A percentile compares a stretch with the other conserved stretches of the same genome.
These are phyloP conservation scores for Panopea generosa DNA, from an alignment of 2,888 invertebrate species.

Conservation along the genomic window DNA sequence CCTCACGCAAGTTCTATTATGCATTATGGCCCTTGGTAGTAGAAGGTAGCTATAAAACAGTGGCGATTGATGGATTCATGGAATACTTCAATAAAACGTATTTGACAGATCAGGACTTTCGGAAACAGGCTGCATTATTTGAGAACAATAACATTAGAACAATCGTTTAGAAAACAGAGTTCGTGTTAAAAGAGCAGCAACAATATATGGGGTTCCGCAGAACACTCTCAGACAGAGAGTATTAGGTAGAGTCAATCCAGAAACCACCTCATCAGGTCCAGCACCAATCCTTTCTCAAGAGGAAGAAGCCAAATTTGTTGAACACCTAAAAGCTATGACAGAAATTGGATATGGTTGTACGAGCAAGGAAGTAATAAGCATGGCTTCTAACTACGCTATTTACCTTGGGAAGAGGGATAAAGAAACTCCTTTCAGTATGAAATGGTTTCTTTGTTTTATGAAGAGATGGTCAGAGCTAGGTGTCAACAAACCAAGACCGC, in stretches of 20 bases:
- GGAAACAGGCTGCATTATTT: too few species aligned
- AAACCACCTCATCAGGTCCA: slow-evolving; percentile 11
- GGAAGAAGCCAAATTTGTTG: slow-evolving; percentile 23
- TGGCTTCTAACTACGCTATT: slow-evolving; percentile 21
- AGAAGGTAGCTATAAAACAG: too few species aligned
- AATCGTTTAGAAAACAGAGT: not conserved
- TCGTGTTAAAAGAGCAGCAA: not conserved
- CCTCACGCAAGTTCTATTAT: too few species aligned
- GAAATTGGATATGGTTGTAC: slow-evolving; percentile 21
- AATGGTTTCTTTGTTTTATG: slow-evolving; percentile 19
- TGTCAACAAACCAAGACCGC: slow-evolving; percentile 13
- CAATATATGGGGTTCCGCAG: slow-evolving; percentile 32
- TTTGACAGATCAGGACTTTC: too few species aligned
- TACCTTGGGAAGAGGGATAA: slow-evolving; percentile 11
- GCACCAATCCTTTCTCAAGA: slow-evolving; percentile 9
- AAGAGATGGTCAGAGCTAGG: slow-evolving; percentile 18
- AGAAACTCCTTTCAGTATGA: slow-evolving; percentile 8
- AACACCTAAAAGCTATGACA: slow-evolving; percentile 29
- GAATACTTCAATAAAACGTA: too few species aligned
- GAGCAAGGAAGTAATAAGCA: slow-evolving; percentile 6
- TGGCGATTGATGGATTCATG: too few species aligned
- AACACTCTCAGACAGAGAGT: slow-evolving; percentile 35
- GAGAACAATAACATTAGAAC: too few species aligned
- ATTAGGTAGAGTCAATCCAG: slow-evolving; percentile 22
- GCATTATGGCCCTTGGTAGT: too few species aligned